Base-by-base conservation (phyloP, 2,797 vertebrate genomes). In the Triplophysa bombifrons region DNA sequence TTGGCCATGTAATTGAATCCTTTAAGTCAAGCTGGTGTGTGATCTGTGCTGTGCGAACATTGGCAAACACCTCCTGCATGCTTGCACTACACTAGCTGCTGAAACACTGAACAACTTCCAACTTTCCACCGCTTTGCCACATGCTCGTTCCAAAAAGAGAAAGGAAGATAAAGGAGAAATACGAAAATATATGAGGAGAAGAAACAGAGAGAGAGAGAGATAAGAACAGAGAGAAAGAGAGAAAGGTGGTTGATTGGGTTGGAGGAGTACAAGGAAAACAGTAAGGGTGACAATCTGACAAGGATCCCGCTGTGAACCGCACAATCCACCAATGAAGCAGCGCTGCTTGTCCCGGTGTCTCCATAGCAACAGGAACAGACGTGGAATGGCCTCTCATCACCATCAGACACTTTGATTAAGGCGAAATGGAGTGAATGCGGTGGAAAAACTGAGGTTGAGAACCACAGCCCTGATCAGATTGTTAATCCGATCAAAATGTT, bases 341-440 rank as follows among this genome's bases (percentile, higher is more conserved):
- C 56, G 74, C 6, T 68, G 56, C 76, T 72, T 48, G 70, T 68
- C 61, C 80, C n/a, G 61, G 77, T 77, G 88, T 93, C 89, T 82
- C 90, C 88, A 92, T 91, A 85, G 91, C 69, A 87, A 93, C 89
- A 78, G 56, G 72, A 73, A 83, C 73, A 82, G 60, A 74, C 67
- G 58, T 68, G 55, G 69, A 80, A 87, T 86, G 88, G 85, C 87
- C 88, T 87, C 77, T 82, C 83, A 89, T 85, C 80, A 66, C 82
- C 79, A 81, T 72, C 44, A 72, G 70, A 87, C 79, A 82, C 75
- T 79, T 88, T 88, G 86, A 90, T 83, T 89, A 86, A 86, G 84
- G 82, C 69, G 46, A 64, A 67, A 69, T 46, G 50, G 38, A 68
- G 51, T 53, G 74, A 75, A 30, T 1, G 48, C 55, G 14, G 61